phyloP scores from a whole-genome alignment of 2,797 vertebrate genomes.

The Peromyscus melanophrys region DNA sequence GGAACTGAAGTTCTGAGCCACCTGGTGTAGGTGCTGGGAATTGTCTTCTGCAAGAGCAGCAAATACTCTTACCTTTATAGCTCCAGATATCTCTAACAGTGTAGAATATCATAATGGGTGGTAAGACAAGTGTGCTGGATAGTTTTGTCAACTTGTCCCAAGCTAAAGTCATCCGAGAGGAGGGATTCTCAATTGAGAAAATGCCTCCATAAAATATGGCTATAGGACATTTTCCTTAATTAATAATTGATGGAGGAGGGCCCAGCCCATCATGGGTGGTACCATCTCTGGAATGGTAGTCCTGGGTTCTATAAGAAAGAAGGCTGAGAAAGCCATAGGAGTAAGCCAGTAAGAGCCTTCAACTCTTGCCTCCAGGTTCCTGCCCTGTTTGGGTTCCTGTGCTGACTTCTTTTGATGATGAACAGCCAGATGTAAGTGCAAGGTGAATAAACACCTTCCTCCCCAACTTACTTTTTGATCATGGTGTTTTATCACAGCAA shows the following conservation, averaged over 20 bases:
- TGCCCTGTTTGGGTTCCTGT: background rate
- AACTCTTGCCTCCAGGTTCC: background rate
- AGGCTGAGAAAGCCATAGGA: background rate
- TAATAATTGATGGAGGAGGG: too few species aligned
- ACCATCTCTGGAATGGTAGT: background rate
- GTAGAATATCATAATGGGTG: background rate
- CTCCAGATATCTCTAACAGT: background rate
- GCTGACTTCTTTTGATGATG: background rate
- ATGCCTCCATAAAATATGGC: background rate
- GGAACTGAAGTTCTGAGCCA: background rate
- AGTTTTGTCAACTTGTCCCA: background rate
- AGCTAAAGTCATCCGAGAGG: background rate
- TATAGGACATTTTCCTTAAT: background rate
- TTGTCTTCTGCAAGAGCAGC: background rate
- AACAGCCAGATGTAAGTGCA: background rate
- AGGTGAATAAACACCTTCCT: background rate
- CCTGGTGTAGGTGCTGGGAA: background rate
- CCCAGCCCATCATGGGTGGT: background rate
- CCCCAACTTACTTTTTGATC: background rate
- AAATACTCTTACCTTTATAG: background rate
- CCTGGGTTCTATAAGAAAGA: background rate
- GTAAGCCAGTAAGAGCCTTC: background rate
- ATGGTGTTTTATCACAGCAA: background rate
- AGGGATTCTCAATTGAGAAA: background rate
- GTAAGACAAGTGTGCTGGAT: background rate